Percentiles rank a stretch among this genome's conserved stretches.
Conservation (phyloP, 2,888 invertebrate genomes). For the Oscheius myriophilus region DNA sequence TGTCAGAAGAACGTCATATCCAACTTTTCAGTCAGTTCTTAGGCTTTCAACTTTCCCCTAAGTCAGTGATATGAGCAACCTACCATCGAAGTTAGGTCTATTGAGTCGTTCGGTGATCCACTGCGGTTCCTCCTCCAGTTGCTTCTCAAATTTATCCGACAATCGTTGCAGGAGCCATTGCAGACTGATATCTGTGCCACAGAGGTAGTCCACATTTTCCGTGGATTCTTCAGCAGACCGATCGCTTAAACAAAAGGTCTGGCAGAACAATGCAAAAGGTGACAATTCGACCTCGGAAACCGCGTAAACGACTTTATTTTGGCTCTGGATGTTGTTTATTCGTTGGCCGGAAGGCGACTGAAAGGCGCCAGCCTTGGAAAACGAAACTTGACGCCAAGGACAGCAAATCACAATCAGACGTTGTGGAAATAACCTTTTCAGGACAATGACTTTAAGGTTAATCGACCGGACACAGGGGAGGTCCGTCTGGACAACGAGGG, state of each 20-base stretch:
- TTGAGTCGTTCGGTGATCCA: conserved; percentile 66
- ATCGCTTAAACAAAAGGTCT: conserved; percentile 32
- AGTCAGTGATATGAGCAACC: background rate
- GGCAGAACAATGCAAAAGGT: no score
- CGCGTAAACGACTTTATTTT: no score
- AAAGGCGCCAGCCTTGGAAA: no score
- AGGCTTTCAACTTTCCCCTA: background rate
- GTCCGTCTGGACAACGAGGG: no score
- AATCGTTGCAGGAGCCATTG: conserved; percentile 63
- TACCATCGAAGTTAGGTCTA: conserved; percentile 46
- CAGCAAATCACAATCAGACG: no score
- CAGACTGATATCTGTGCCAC: conserved; percentile 61
- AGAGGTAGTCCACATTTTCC: conserved; percentile 46
- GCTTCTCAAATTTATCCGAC: conserved; percentile 49
- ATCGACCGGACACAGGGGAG: no score
- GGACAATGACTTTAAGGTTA: no score
- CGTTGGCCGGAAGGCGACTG: no score
- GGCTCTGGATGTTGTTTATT: no score
- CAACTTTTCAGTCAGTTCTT: background rate
- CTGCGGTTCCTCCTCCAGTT: conserved; percentile 59
- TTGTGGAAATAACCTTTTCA: no score
- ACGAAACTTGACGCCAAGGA: no score
- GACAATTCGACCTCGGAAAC: no score
- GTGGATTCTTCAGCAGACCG: conserved; percentile 35
- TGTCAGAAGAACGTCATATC: background rate